Base-by-base conservation (phyloP, 2,797 vertebrate species). In the Brachyrhaphis roseni region DNA sequence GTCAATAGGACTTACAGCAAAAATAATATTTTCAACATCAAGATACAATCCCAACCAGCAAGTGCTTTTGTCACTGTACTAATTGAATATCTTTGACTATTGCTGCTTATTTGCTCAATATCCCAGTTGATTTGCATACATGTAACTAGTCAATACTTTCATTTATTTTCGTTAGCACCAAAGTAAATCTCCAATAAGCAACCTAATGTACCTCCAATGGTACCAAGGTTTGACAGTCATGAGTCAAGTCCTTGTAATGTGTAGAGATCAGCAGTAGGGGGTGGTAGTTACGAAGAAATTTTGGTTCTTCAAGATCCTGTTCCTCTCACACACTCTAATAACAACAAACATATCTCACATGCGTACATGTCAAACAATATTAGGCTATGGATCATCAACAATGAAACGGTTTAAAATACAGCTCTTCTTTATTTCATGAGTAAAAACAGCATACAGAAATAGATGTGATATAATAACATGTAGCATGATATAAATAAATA, bases 401-500 rank as follows among this genome's bases (percentile, higher is more conserved):
- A 41, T 10, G 23, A 68, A 26, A 41, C 13, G 45, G 47, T 83
- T 87, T 90, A 90, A 93, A 94, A 92, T 90, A 87, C 85, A 84
- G 26, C 31, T 77, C 62, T 87, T 88, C 85, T 96, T 96, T 96
- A 96, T 95, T 96, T 93, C 72, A 90, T 91, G 81, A 91, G 85
- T 94, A 95, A 93, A 95, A 95, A 95, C 93, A 86, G 90, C 76
- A 92, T 90, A 94, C 91, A 88, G 89, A 84, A 89, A 91, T 89
- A 90, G 85, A 82, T 82, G 23, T 39, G 78, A 86, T 80, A 89
- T 86, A 93, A 94, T 47, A 36, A 46, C 34, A 83, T 81, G n/a
- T 34, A 76, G 85, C 84, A 83, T 85, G 75, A 90, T 79, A 89
- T 86, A 92, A 94, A 95, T 92, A 91, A 90, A 91, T 88, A 82